Evolutionary conservation across 1,140 invertebrate species (phyloP), one percentile per base, ranked within the genome.

Genomic region (Drosophila pallidifrons): DNA sequence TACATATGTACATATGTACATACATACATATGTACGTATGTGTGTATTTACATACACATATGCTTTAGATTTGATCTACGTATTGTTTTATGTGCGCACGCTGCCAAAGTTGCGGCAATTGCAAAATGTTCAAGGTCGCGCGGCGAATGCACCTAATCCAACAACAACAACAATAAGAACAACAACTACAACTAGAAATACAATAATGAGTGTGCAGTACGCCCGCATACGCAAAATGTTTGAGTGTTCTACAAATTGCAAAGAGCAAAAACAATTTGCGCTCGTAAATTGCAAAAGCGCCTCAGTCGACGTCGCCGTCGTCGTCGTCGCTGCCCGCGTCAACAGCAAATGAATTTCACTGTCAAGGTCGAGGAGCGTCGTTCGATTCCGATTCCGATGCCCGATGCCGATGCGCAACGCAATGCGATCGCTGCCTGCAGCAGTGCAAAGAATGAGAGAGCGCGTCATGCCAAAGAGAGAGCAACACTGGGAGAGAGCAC

Each of bases 311-410:
- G 74, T 41, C 68, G 38, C 49, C 20, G 68, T 5, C 77, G 68
- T 5, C 77, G 49, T 60, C n/a, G 51, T 65, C 66, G 30, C 65
- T 25, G 63, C 54, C 74, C 30, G 16, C 16, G 67, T 41, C 66
- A 55, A 68, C 54, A 73, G 59, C 57, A 77, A 81, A 74, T 89
- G 86, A 90, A 85, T 91, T 92, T 92, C 91, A 92, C 85, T 92
- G 91, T 87, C 91, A 92, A 92, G 91, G 91, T 92, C 91, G 91
- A 92, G 64, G 79, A 75, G 58, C 72, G 72, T 75, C 58, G 66
- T 58, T 92, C 87, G 91, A 13, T 92, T 91, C 83, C 86, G 20
- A 25, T 25, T 4, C 20, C 20, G 20, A 25, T 20, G 20, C 20
- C 20, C 20, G 20, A 25, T 92, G 89, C 83, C 86, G 83, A 92